Base-by-base conservation (phyloP, 2,888 invertebrate genomes). In the Dicyrtomina minuta region DNA sequence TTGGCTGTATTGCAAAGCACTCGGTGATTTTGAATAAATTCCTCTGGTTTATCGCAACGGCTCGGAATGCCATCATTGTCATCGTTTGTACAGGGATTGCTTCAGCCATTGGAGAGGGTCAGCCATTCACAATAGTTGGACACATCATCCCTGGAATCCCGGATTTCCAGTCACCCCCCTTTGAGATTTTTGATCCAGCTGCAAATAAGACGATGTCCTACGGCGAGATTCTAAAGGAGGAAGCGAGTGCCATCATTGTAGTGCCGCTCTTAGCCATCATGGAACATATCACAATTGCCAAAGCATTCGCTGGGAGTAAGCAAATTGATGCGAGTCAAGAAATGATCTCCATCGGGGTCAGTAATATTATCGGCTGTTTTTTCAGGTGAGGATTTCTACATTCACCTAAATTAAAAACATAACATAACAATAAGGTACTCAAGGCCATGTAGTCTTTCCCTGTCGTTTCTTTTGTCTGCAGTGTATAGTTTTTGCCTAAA, bases 51-150 rank as follows among this genome's bases (percentile, higher is more conserved):
- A 83, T 90, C 53, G 88, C 89, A 70, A 90, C 90, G 33, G 88
- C 89, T 0, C 83, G 91, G 73, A 91, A 91, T 82, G 90, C 91
- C 74, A 83, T 90, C 44, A 87, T 91, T 39, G 91, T 92, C 60
- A 85, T 91, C 24, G 82, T 87, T 20, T 89, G 89, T 80, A 88
- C 88, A 0, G 83, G 86, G 6, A 82, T 89, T 61, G 88, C 88
- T 0, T 89, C 88, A 82, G 83, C 86, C 78, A 87, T 88, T 80
- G 87, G 88, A 80, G 82, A 84, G 51, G 84, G 86, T 79, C 83
- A 85, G 73, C 83, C 85, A 66, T 78, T 76, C 26, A 89, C 89
- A 17, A 67, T 73, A n/a, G 70, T 73, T 10, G 69, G 74, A 20
- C 33, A 71, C 17, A 71, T 72, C 51, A 58, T 61, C 15, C 70